Conservation (phyloP, 2,113 vertebrate species). For the Microcebus tavaratra region DNA sequence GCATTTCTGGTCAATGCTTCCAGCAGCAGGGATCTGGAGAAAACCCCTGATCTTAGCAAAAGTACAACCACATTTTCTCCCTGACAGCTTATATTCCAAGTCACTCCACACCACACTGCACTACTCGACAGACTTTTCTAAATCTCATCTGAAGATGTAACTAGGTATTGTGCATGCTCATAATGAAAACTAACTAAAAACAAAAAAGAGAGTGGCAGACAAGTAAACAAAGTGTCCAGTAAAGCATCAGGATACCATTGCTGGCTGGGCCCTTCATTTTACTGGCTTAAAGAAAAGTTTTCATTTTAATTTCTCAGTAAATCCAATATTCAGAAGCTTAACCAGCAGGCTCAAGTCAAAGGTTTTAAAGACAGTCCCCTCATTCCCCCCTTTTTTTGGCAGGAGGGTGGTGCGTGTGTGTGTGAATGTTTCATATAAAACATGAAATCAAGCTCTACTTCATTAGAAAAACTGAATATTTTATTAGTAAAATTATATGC, state of each 20-base stretch:
- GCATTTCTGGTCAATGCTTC: neutral
- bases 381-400: conserved; percentile 72
- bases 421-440: conserved; percentile 84
- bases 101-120: neutral
- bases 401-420: too few relatives aligned
- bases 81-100: neutral
- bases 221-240: conserved; percentile 77
- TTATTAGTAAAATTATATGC: conserved; percentile 76
- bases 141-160: conserved; percentile 20
- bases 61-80: neutral
- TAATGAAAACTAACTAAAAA: conserved; percentile 73
- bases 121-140: neutral
- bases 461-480: neutral
- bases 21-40: neutral
- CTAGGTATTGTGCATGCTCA: conserved; percentile 62
- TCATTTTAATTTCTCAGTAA: conserved; percentile 53
- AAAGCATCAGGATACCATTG: conserved; percentile 82
- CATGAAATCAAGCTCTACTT: conserved; percentile 73
- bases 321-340: conserved; percentile 42
- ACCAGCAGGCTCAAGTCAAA: conserved; percentile 79
- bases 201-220: conserved; percentile 68
- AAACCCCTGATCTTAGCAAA: neutral
- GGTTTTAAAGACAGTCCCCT: conserved; percentile 55
- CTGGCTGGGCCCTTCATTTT: conserved; percentile 54
- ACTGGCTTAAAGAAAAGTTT: neutral